These are phyloP conservation scores for Helogale parvula DNA, from an alignment of 2,113 vertebrate genomes.

Conservation along the genomic window DNA sequence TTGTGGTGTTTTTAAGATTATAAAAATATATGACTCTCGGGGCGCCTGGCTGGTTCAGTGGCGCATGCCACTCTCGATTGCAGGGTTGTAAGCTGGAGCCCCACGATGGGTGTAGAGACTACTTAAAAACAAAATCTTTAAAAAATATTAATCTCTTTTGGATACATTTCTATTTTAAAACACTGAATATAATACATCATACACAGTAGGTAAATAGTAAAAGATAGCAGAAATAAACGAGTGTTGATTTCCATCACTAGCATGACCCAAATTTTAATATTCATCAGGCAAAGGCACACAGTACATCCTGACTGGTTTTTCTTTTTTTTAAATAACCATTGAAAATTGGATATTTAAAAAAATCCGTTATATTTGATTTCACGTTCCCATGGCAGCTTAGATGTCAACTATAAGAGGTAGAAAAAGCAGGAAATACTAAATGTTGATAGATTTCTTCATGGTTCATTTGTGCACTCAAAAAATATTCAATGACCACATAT, in stretches of 20 bases:
- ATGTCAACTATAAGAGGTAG: background rate
- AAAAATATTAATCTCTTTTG: background rate
- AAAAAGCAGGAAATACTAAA: conserved; percentile 2
- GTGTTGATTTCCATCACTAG: background rate
- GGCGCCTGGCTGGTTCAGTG: background rate
- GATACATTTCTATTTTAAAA: conserved; percentile 3
- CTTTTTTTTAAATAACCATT: background rate
- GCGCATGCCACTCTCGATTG: background rate
- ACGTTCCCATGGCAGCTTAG: background rate
- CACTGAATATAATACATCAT: background rate
- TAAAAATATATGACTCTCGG: background rate
- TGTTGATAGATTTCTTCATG: background rate
- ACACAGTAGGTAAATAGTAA: conserved; percentile 3
- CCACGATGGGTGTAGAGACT: background rate
- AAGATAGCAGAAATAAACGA: background rate
- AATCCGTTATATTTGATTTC: conserved; percentile 26
- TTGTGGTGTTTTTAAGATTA: background rate
- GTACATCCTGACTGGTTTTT: background rate
- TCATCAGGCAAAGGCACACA: background rate
- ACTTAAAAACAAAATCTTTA: background rate
- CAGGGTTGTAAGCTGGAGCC: background rate
- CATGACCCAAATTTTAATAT: background rate
- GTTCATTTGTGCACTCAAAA: background rate
- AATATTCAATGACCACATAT: background rate
- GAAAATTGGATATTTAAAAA: conserved; percentile 46